phyloP scores from a whole-genome alignment of 2,113 vertebrate genomes.

The Haliaeetus leucogaster region DNA sequence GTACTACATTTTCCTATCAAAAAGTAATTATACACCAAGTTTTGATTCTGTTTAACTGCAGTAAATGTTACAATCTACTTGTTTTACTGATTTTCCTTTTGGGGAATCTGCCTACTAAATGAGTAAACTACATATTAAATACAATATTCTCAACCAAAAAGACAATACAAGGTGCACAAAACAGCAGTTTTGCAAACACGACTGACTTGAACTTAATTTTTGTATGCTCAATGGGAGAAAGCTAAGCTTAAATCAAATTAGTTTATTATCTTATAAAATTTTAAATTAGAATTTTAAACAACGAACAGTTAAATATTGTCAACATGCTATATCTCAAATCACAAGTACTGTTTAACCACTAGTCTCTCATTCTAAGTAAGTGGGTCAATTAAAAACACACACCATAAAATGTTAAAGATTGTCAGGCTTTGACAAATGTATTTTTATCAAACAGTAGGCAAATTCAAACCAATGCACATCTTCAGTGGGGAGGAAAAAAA shows the following conservation, averaged over 20 bases:
- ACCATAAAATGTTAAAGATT: slow-evolving; percentile 71
- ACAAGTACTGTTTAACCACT: slow-evolving; percentile 78
- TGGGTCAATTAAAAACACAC: slow-evolving; percentile 69
- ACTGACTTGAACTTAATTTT: slow-evolving; percentile 69
- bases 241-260: slow-evolving; percentile 73
- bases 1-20: slow-evolving; percentile 72
- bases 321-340: slow-evolving; percentile 79
- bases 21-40: slow-evolving; percentile 73
- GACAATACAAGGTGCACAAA: slow-evolving; percentile 75
- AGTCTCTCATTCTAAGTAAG: slow-evolving; percentile 69
- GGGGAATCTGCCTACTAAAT: slow-evolving; percentile 72
- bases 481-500: slow-evolving; percentile 26
- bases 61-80: slow-evolving; percentile 70
- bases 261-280: slow-evolving; percentile 69
- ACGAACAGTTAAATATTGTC: slow-evolving; percentile 75
- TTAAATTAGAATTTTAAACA: slow-evolving; percentile 75
- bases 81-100: slow-evolving; percentile 71
- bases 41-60: slow-evolving; percentile 66
- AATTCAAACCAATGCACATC: slow-evolving; percentile 71
- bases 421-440: slow-evolving; percentile 74
- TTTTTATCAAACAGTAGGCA: slow-evolving; percentile 75
- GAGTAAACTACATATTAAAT: slow-evolving; percentile 69
- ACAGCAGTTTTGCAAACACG: slow-evolving; percentile 74
- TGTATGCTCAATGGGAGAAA: slow-evolving; percentile 68
- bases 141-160: slow-evolving; percentile 72